These are phyloP conservation scores for Sus cebifrons DNA, from an alignment of 2,797 vertebrate genomes.

Conservation along the genomic window DNA sequence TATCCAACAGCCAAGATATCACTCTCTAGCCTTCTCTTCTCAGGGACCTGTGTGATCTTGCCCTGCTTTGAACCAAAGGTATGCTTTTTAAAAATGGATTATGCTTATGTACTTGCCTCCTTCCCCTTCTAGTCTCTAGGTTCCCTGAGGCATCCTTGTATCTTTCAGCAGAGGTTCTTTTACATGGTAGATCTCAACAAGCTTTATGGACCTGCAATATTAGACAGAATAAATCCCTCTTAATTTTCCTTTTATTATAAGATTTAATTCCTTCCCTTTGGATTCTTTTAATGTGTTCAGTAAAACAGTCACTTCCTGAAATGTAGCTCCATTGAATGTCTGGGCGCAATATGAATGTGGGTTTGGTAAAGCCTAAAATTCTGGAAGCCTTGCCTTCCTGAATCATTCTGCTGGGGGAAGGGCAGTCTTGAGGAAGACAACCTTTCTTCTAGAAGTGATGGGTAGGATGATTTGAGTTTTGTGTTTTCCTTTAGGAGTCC, in stretches of 20 bases:
- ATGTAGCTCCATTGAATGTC: not conserved
- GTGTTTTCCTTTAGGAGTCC: not conserved
- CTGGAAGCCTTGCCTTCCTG: constrained; percentile 21
- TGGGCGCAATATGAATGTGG: not conserved
- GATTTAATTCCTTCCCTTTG: constrained; percentile 54
- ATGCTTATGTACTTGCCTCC: not conserved
- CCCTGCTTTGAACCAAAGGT: not conserved
- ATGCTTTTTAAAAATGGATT: not conserved
- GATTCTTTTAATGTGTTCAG: constrained; percentile 67
- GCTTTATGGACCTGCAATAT: constrained; percentile 48
- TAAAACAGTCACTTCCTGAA: constrained; percentile 69
- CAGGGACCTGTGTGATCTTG: not conserved
- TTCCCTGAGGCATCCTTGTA: not conserved
- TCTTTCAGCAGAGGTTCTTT: not conserved
- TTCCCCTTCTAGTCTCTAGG: not conserved
- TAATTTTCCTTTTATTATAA: constrained; percentile 67
- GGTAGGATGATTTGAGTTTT: not conserved
- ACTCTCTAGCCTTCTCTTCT: not conserved
- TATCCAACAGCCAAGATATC: not conserved
- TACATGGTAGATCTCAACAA: not conserved
- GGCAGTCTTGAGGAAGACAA: not conserved
- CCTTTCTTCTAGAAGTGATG: constrained; percentile 57
- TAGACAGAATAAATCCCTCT: constrained; percentile 67
- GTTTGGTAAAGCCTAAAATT: not conserved
- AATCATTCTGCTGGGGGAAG: constrained; percentile 4